Base-by-base conservation (phyloP, 2,797 vertebrate genomes). In the Leptatherina wallacei region DNA sequence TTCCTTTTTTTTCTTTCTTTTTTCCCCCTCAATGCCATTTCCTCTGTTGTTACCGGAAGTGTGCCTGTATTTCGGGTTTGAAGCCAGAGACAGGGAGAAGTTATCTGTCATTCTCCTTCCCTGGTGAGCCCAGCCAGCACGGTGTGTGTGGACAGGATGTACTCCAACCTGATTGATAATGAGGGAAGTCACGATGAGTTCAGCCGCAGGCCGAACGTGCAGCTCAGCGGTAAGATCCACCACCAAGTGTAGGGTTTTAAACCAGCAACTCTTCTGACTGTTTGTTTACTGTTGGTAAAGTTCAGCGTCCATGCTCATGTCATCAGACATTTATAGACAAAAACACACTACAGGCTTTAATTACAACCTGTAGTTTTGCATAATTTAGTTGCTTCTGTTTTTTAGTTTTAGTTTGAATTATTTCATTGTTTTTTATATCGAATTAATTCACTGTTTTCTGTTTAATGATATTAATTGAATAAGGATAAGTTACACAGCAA, bases 81-180 rank as follows among this genome's bases (percentile, higher is more conserved):
- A 29, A 57, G 35, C 11, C 4, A 29, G 22, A 3, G 6, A 18
- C 29, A 24, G 2, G 14, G 0, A 38, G 27, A 38, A 18, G 40
- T 42, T 38, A 3, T 16, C 40, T 42, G 6, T 42, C 40, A 14
- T 10, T 42, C 40, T 14, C 6, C 20, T 33, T 36, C 29, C 6
- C 2, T 3, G 4, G 4, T 33, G 8, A 38, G 0, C 5, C 52
- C 83, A 71, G 59, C 35, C 59, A 0, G 61, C 22, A 62, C 44
- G 35, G 38, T n/a, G 59, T 0, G 12, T 7, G 88, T 40, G 40
- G 16, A 79, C 0, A 33, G 82, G 27, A 69, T 81, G 65, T 88
- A 89, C 66, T 87, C 87, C 69, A 61, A 89, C 0, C 89, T 91
- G 30, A 56, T 82, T 2, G 87, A 89, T 1, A 59, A 78, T 1